A percentile compares a stretch with the other conserved stretches of the same genome.
Evolutionary conservation across 2,113 vertebrate species (phyloP).

Genomic region (Eptesicus fuscus): DNA sequence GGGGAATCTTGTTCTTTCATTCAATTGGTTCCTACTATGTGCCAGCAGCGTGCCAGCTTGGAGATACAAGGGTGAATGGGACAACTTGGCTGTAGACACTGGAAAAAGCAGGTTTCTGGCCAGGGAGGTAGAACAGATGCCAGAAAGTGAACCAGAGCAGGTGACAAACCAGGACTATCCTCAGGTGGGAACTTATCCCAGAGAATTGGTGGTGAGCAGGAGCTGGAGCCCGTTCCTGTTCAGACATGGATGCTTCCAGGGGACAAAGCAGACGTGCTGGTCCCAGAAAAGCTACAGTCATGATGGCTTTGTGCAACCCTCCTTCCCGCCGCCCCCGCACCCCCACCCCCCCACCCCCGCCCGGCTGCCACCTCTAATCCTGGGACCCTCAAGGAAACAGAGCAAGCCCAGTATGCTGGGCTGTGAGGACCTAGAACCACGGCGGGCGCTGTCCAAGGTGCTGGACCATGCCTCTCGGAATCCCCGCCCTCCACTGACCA

Average conservation of each 20-base stretch:
- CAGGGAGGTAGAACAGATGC: not conserved
- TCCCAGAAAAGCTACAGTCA: not conserved
- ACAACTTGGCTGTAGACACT: accelerated
- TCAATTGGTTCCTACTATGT: accelerated
- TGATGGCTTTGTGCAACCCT: not conserved
- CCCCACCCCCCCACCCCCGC: too few relatives aligned
- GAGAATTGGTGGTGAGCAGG: too few relatives aligned
- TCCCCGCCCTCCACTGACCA: accelerated
- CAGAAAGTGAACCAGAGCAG: not conserved
- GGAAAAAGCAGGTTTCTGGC: not conserved
- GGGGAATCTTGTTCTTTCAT: not conserved
- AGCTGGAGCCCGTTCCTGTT: not conserved
- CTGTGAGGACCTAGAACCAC: accelerated
- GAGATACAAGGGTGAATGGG: accelerated
- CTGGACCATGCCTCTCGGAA: not conserved
- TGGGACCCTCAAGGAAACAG: not conserved
- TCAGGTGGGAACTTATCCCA: not conserved
- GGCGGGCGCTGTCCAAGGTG: not conserved
- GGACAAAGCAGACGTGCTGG: not conserved
- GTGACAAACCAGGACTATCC: too few relatives aligned
- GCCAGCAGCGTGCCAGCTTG: too few relatives aligned
- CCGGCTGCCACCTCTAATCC: not conserved
- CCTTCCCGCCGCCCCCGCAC: too few relatives aligned
- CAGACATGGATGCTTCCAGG: not conserved
- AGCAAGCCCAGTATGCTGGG: accelerated